Evolutionary conservation across 35 echinoderm and acorn worm genomes (phyloP).

Genomic region (Diadema setosum): DNA sequence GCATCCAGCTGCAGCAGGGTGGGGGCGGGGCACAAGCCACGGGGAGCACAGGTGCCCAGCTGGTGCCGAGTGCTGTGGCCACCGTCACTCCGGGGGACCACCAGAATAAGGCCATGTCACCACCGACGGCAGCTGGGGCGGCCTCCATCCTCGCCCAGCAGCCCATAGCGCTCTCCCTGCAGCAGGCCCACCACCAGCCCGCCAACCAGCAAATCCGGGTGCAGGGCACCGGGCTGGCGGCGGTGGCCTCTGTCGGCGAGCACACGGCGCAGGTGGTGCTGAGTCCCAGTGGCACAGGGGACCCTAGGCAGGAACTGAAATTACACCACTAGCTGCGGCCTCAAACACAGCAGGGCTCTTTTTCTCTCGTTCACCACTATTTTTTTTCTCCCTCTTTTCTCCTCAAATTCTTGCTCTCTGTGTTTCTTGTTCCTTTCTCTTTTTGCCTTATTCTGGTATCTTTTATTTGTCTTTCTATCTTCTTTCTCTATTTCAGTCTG

Average conservation of each 20-base stretch:
- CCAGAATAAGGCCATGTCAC: slow-evolving; percentile 37
- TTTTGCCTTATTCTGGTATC: no score
- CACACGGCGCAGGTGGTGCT: slow-evolving; percentile 38
- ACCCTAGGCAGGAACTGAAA: slow-evolving; percentile 49
- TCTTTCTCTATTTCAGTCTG: no score
- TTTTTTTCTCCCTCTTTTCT: no score
- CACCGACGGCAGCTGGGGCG: slow-evolving; percentile 8
- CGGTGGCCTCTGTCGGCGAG: not conserved
- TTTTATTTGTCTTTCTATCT: no score
- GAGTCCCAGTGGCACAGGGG: slow-evolving; percentile 22
- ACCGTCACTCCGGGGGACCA: slow-evolving; percentile 42
- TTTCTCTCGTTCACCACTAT: no score
- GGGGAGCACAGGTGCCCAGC: not conserved
- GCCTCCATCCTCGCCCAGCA: slow-evolving; percentile 32
- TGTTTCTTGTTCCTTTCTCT: no score
- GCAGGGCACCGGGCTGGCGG: slow-evolving; percentile 30
- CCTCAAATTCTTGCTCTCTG: no score
- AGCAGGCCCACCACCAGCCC: slow-evolving; percentile 51
- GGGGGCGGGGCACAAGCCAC: not conserved
- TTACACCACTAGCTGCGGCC: slow-evolving; percentile 31
- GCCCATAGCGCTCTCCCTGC: slow-evolving; percentile 57
- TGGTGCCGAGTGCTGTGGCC: slow-evolving; percentile 41
- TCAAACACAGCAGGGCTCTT: no score
- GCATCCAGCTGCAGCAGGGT: slow-evolving; percentile 31
- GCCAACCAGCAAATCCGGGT: slow-evolving; percentile 62